Evolutionary conservation across 2,888 invertebrate genomes (phyloP), one percentile per base, ranked within the genome.

Genomic region (Meta bourneti): DNA sequence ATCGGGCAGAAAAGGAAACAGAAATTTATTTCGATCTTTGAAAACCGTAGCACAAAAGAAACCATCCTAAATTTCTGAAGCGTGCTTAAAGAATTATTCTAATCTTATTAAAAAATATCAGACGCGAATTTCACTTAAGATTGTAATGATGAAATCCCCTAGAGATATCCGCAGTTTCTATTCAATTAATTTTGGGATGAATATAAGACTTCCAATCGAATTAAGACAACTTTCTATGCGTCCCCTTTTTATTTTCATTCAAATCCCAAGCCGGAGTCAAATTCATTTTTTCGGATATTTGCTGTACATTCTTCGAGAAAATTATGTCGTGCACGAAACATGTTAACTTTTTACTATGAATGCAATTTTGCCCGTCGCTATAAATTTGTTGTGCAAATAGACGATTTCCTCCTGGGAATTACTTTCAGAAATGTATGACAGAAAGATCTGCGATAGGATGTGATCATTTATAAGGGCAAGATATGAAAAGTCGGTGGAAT

Each of bases 301-400:
- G 61, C 61, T 16, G 4, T 61, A 61, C 61, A 61, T 61, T 61
- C 61, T 61, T 61, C 16, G 61, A 61, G 61, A 61, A 61, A 61
- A 61, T 61, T 61, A 61, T 16, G 61, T 61, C 11, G 61, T 8
- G 61, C 61, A 11, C 61, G 61, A 61, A 61, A 61, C 61, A 61
- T 61, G 61, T 61, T 61, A 61, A 61, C 61, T 61, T 61, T 61
- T 61, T 61, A 16, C 61, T 61, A 16, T 61, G 61, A 61, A 61
- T 61, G 61, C 61, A 61, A 78, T 78, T 78, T 78, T 78, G 19
- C 51, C 51, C 19, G 51, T 51, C 8, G 16, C 78, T 51, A 78
- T 78, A 78, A 78, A 78, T 78, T 78, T 52, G n/a, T n/a, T 52
- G n/a, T 16, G 52, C 52, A 78, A 78, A 78, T 52, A 78, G 75